Percentiles rank a stretch among this genome's conserved stretches.
These are phyloP conservation scores for Calyptomena viridis DNA, from an alignment of 2,113 vertebrate species.

Conservation along the genomic window DNA sequence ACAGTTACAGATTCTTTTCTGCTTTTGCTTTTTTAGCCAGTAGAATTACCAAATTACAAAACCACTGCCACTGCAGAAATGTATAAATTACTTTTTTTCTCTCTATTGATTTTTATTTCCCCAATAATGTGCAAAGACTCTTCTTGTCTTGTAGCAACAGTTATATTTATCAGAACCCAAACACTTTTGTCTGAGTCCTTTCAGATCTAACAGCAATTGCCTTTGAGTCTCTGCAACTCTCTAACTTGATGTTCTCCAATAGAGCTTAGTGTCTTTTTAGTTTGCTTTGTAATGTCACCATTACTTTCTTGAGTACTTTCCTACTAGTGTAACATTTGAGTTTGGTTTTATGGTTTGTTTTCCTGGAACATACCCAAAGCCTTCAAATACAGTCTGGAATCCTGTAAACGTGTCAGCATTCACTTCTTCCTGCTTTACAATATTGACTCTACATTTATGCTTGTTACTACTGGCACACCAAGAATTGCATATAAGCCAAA, in stretches of 20 bases:
- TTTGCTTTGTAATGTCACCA: not conserved
- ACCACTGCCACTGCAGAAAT: not conserved
- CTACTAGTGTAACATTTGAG: not conserved
- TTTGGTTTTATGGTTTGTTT: constrained; percentile 59
- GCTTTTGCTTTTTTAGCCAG: not conserved
- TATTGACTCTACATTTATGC: constrained; percentile 57
- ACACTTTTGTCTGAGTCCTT: not conserved
- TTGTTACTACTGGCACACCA: constrained; percentile 51
- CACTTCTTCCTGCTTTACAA: constrained; percentile 47
- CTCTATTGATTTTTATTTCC: not conserved
- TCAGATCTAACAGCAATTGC: not conserved
- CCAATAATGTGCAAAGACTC: not conserved
- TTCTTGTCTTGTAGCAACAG: not conserved
- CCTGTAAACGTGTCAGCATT: constrained; percentile 61
- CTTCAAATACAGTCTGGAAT: constrained; percentile 55
- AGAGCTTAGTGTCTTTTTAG: not conserved
- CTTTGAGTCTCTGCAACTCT: not conserved
- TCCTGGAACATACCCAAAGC: constrained; percentile 43
- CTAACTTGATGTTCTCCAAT: not conserved
- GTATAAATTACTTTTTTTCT: not conserved
- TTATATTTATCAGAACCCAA: not conserved
- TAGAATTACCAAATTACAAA: not conserved
- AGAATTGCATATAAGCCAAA: constrained; percentile 20
- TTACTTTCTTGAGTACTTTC: constrained; percentile 5
- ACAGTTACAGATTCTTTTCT: not conserved